A percentile compares a stretch with the other conserved stretches of the same genome.
Evolutionary conservation across 1,140 invertebrate species (phyloP).

Genomic region (Conopomorpha cramerella): DNA sequence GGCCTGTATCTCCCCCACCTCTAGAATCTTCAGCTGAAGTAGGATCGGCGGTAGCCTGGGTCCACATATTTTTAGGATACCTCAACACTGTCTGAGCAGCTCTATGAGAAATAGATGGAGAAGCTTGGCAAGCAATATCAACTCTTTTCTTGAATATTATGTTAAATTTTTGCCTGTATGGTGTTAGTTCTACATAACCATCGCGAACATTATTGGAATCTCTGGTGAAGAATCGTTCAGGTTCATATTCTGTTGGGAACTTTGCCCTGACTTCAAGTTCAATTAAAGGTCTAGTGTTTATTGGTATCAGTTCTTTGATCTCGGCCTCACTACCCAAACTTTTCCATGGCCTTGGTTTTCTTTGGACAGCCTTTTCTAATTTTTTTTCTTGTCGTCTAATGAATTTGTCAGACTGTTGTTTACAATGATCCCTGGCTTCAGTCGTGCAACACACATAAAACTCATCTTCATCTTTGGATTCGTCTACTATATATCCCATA

Average conservation of each 20-base stretch:
- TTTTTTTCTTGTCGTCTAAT: slow-evolving; percentile 60
- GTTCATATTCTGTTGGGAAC: slow-evolving; percentile 61
- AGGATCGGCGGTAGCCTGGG: slow-evolving; percentile 62
- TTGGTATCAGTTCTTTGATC: slow-evolving; percentile 59
- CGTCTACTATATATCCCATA: slow-evolving; percentile 69
- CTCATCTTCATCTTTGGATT: slow-evolving; percentile 65
- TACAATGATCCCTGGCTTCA: slow-evolving; percentile 60
- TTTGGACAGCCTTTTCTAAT: slow-evolving; percentile 66
- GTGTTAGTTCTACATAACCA: slow-evolving; percentile 68
- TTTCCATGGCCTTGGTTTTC: slow-evolving; percentile 63
- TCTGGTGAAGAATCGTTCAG: slow-evolving; percentile 49
- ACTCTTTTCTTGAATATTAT: slow-evolving; percentile 63
- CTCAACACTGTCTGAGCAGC: slow-evolving; percentile 68
- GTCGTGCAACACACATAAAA: slow-evolving; percentile 73
- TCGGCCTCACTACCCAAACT: slow-evolving; percentile 67
- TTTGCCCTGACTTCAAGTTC: slow-evolving; percentile 68
- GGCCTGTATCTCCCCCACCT: background rate
- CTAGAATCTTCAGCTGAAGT: slow-evolving; percentile 4
- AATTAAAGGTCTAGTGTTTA: slow-evolving; percentile 61
- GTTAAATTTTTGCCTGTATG: slow-evolving; percentile 60
- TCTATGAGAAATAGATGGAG: slow-evolving; percentile 34
- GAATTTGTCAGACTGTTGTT: slow-evolving; percentile 58
- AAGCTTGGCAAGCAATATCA: slow-evolving; percentile 58
- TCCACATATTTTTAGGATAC: slow-evolving; percentile 69
- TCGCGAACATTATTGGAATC: slow-evolving; percentile 63